Conservation (phyloP, 2,888 invertebrate species). For the Pristionchus arcanus region DNA sequence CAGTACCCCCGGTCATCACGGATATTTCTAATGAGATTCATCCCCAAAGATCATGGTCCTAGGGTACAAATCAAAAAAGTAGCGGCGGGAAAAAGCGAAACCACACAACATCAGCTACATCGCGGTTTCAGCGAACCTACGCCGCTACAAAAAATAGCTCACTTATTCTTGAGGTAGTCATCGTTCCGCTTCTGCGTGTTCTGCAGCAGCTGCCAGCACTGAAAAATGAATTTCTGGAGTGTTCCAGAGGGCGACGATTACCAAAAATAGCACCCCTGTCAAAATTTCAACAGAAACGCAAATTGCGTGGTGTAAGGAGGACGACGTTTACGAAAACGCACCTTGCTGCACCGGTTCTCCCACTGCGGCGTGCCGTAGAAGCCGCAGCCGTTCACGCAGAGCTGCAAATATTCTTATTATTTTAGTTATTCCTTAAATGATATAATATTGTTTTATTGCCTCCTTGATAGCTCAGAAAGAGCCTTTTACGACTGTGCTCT, state of each 20-base stretch:
- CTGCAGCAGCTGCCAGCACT: constrained; percentile 88
- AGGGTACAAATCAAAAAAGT: too few relatives aligned
- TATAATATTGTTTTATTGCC: background rate
- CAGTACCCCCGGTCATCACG: background rate
- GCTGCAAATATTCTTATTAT: constrained; percentile 61
- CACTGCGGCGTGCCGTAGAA: constrained; percentile 98
- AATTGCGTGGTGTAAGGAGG: too few relatives aligned
- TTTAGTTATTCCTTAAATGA: background rate
- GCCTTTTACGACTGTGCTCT: background rate
- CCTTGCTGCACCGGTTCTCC: constrained; percentile 96
- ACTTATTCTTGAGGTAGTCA: constrained; percentile 79
- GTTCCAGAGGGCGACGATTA: too few relatives aligned
- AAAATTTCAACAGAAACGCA: too few relatives aligned
- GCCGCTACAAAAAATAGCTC: background rate
- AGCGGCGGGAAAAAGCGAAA: too few relatives aligned
- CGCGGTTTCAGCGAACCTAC: too few relatives aligned
- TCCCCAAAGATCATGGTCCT: too few relatives aligned
- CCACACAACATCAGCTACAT: too few relatives aligned
- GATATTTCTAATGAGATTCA: too few relatives aligned
- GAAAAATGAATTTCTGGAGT: too few relatives aligned
- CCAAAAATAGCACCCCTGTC: too few relatives aligned
- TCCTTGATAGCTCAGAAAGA: background rate
- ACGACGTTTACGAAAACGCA: too few relatives aligned
- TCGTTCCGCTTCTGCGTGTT: constrained; percentile 78
- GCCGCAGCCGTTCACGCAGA: constrained; percentile 87